Percentiles rank a stretch among this genome's conserved stretches.
These are phyloP conservation scores for Asobara japonica DNA, from an alignment of 1,140 invertebrate genomes.

Conservation along the genomic window DNA sequence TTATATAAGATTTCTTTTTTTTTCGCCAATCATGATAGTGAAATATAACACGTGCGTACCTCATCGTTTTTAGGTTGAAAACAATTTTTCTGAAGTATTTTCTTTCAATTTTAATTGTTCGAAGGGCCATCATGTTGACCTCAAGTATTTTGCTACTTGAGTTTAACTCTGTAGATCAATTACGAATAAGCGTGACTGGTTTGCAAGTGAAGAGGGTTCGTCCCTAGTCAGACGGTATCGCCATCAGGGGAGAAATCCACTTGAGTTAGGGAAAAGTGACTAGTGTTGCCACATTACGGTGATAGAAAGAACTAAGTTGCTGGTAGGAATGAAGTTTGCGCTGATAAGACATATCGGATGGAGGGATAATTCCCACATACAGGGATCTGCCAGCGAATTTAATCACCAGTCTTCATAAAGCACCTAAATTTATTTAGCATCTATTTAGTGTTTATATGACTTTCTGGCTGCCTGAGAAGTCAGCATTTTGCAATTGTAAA, in stretches of 20 bases:
- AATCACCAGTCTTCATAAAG: too few species aligned
- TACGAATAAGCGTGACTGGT: not conserved
- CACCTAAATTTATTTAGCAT: too few species aligned
- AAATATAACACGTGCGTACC: not conserved
- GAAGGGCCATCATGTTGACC: not conserved
- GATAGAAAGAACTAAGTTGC: not conserved
- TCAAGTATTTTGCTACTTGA: not conserved
- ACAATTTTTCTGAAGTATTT: not conserved
- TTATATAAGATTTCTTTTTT: not conserved
- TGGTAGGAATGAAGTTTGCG: not conserved
- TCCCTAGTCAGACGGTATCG: constrained; percentile 14
- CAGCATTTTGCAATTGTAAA: too few species aligned
- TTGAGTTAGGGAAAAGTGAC: not conserved
- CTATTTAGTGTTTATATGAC: too few species aligned
- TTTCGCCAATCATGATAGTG: not conserved
- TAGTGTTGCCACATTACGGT: not conserved
- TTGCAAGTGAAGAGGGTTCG: not conserved
- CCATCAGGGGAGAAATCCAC: not conserved
- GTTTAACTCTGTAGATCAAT: not conserved
- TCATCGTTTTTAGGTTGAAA: not conserved
- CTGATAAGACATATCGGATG: not conserved
- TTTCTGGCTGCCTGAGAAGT: too few species aligned
- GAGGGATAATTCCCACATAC: too few species aligned
- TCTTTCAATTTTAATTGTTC: not conserved
- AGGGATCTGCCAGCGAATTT: too few species aligned